These are phyloP conservation scores for Craterocephalus amniculus DNA, from an alignment of 2,797 vertebrate genomes.

Conservation along the genomic window DNA sequence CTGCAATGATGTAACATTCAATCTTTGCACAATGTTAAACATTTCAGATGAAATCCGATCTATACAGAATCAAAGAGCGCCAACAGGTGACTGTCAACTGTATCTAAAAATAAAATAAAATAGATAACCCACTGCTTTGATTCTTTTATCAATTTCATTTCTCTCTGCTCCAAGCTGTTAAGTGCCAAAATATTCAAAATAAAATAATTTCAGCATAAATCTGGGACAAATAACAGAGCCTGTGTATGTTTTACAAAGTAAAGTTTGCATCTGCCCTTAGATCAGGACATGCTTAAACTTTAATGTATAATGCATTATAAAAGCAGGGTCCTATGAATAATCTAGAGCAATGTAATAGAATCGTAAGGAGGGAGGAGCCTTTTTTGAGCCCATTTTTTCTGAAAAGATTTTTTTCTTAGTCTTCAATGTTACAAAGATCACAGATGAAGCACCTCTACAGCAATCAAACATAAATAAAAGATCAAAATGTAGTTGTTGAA, in stretches of 20 bases:
- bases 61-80: constrained; percentile 1
- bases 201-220: neutral
- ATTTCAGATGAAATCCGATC: neutral
- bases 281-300: neutral
- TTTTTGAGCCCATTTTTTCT: too few relatives aligned
- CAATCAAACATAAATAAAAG: constrained; percentile 7
- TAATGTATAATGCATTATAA: neutral
- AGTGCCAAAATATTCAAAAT: neutral
- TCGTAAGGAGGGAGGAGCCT: neutral
- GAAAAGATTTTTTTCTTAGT: neutral
- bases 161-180: neutral
- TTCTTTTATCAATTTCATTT: neutral
- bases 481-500: neutral
- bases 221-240: neutral
- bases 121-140: constrained; percentile 2
- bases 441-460: neutral
- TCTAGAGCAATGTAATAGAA: neutral
- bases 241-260: neutral
- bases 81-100: constrained; percentile 6
- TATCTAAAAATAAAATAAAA: neutral
- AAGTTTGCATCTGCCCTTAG: neutral
- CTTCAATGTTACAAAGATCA: neutral
- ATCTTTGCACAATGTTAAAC: constrained; percentile 1
- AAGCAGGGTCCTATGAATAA: neutral
- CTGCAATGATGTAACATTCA: constrained; percentile 23